phyloP scores from a whole-genome alignment of 2,113 vertebrate genomes.

The Elephantulus edwardii region DNA sequence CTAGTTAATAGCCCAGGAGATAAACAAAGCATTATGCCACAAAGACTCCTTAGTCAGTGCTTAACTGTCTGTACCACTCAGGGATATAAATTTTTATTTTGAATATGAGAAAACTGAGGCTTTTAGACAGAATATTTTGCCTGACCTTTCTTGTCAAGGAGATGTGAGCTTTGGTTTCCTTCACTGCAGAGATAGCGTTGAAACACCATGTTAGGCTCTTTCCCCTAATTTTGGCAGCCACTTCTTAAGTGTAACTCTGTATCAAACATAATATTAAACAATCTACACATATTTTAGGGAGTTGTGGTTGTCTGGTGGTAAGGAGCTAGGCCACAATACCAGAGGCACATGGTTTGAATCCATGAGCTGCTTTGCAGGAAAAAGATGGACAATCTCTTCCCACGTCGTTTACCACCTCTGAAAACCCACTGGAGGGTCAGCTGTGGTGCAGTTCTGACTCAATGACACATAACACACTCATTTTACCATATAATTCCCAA shows the following conservation, averaged over 20 bases:
- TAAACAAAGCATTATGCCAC: too few relatives aligned
- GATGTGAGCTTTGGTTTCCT: neutral
- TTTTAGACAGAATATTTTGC: neutral
- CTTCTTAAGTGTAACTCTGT: neutral
- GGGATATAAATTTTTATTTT: neutral
- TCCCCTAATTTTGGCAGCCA: neutral
- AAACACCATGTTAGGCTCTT: neutral
- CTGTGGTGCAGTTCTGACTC: too few relatives aligned
- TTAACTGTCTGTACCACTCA: neutral
- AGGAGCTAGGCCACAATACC: too few relatives aligned
- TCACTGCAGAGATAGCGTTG: neutral
- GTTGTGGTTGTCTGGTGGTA: too few relatives aligned
- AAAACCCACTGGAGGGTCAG: too few relatives aligned
- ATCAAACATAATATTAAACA: neutral
- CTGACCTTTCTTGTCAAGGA: neutral
- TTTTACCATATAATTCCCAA: neutral
- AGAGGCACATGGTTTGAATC: too few relatives aligned
- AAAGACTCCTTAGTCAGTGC: too few relatives aligned
- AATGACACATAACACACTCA: too few relatives aligned
- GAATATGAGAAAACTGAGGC: neutral
- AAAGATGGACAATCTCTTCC: too few relatives aligned
- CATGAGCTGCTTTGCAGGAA: too few relatives aligned
- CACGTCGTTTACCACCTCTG: too few relatives aligned
- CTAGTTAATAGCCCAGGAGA: neutral
- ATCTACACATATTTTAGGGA: too few relatives aligned